phyloP scores from a whole-genome alignment of 1,140 invertebrate genomes.

The Aphelenchoides avenae region DNA sequence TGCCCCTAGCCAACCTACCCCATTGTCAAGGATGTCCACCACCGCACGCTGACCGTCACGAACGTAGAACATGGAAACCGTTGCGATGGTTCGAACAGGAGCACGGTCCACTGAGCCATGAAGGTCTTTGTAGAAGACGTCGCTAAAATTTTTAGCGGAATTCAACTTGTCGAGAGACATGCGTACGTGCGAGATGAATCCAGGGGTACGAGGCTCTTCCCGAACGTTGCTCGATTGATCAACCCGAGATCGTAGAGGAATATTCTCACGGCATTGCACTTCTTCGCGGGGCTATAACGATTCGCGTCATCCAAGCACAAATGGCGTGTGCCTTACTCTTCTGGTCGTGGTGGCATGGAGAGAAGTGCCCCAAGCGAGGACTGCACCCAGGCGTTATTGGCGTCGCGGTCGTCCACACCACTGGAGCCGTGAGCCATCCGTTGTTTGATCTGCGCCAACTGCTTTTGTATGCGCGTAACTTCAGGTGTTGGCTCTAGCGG shows the following conservation, averaged over 20 bases:
- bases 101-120: constrained; percentile 45
- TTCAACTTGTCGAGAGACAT: background rate
- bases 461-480: constrained; percentile 62
- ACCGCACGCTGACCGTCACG: constrained; percentile 74
- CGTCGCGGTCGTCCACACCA: constrained; percentile 48
- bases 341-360: constrained; percentile 32
- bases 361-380: constrained; percentile 36
- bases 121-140: constrained; percentile 46
- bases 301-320: constrained; percentile 9
- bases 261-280: constrained; percentile 50
- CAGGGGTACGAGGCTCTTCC: constrained; percentile 37
- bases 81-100: constrained; percentile 71
- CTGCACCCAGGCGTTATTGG: constrained; percentile 45
- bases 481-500: constrained; percentile 70
- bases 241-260: constrained; percentile 58
- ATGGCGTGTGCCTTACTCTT: constrained; percentile 9
- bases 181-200: constrained; percentile 33
- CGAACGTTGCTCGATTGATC: constrained; percentile 38
- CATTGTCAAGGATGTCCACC: constrained; percentile 78
- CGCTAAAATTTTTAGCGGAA: constrained; percentile 23
- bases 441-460: constrained; percentile 61
- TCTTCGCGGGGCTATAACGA: constrained; percentile 27
- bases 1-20: constrained; percentile 63
- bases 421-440: constrained; percentile 44
- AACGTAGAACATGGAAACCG: constrained; percentile 90